Conservation (phyloP, 1,140 invertebrate genomes). For the Zaprionus davidi region DNA sequence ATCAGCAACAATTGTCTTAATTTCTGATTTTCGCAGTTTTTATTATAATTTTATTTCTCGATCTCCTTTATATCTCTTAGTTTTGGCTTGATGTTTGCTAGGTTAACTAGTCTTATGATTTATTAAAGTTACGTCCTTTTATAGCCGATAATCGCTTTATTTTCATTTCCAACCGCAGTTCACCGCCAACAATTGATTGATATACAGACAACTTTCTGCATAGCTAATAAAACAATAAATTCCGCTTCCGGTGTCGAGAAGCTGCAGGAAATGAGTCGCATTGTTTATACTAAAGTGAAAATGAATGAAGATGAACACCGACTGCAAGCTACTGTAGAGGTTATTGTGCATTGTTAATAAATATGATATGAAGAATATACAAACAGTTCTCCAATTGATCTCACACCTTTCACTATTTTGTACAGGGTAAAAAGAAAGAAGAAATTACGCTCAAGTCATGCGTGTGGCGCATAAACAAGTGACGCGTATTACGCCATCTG, state of each 20-base stretch:
- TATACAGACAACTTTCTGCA: slow-evolving; percentile 28
- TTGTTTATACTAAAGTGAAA: slow-evolving; percentile 54
- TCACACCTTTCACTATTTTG: not conserved
- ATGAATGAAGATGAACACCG: not conserved
- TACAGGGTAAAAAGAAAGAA: slow-evolving; percentile 32
- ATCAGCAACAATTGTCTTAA: slow-evolving; percentile 65
- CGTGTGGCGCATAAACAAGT: slow-evolving; percentile 76
- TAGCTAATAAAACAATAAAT: slow-evolving; percentile 72
- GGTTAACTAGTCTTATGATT: too few species aligned
- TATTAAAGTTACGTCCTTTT: not conserved
- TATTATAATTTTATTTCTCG: slow-evolving; percentile 44
- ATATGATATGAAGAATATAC: not conserved
- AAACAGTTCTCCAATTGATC: not conserved
- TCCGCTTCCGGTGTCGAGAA: slow-evolving; percentile 32
- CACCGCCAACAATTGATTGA: not conserved
- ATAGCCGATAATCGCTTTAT: not conserved
- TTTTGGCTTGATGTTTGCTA: not conserved
- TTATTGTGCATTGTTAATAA: too few species aligned
- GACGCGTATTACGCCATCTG: slow-evolving; percentile 46
- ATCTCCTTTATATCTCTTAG: too few species aligned
- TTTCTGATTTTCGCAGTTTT: slow-evolving; percentile 50
- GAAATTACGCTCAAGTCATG: slow-evolving; percentile 73
- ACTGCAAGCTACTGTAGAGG: not conserved
- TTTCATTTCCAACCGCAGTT: not conserved
- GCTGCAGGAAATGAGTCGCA: too few species aligned